Percentiles rank a stretch among this genome's conserved stretches.
Evolutionary conservation across 2,888 invertebrate species (phyloP).

Genomic region (Phengaris alcon): DNA sequence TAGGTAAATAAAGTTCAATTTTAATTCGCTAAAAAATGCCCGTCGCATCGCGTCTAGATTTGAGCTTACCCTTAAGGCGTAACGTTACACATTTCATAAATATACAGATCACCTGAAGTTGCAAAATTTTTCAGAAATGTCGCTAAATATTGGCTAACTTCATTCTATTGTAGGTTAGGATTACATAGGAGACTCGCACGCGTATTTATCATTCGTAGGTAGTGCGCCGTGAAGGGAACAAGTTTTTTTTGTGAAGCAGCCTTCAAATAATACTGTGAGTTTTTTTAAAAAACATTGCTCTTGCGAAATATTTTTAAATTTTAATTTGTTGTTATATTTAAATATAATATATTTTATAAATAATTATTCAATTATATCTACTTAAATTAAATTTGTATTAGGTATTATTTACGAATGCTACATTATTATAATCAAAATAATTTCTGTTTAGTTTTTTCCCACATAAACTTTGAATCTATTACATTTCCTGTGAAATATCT

Average conservation of each 20-base stretch:
- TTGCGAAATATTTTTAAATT: not conserved
- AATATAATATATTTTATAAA: not conserved
- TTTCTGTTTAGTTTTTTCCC: no score
- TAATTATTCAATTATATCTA: not conserved
- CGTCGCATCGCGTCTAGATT: no score
- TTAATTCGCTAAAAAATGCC: no score
- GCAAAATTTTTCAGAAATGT: slow-evolving; percentile 19
- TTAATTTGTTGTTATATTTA: not conserved
- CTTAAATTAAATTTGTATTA: no score
- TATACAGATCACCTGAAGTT: slow-evolving; percentile 1
- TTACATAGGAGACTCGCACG: not conserved
- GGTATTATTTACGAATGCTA: no score
- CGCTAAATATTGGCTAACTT: not conserved
- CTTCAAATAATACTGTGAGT: not conserved
- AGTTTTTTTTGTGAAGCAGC: not conserved
- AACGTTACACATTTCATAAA: not conserved
- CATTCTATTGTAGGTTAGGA: not conserved
- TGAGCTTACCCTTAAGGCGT: no score
- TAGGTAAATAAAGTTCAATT: no score
- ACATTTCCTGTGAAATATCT: no score
- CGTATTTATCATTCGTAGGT: not conserved
- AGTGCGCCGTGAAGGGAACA: not conserved
- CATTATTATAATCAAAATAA: no score
- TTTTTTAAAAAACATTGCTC: not conserved
- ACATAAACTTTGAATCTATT: no score